Percentiles rank a stretch among this genome's conserved stretches.
Evolutionary conservation across 2,888 invertebrate genomes (phyloP).

Genomic region (Neria commutata): DNA sequence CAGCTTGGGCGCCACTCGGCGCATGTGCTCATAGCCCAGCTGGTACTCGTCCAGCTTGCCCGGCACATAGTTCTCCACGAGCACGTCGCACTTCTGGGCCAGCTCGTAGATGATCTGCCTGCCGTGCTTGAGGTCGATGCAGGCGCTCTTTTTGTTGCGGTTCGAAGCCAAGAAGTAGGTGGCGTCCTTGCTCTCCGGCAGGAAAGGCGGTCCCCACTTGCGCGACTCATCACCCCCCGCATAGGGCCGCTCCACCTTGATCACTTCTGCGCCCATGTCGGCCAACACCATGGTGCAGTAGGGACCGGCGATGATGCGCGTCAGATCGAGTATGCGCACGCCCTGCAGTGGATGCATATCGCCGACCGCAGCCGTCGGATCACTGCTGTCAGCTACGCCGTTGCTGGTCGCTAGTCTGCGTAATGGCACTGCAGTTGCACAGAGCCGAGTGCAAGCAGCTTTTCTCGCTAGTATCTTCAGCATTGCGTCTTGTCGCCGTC

Average conservation of each 20-base stretch:
- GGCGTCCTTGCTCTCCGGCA: constrained; percentile 69
- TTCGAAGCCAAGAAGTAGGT: constrained; percentile 89
- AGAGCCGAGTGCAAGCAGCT: too few relatives aligned
- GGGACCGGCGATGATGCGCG: constrained; percentile 91
- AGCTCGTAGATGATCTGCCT: constrained; percentile 77
- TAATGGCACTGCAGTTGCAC: too few relatives aligned
- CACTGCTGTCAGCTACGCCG: too few relatives aligned
- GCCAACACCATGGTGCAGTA: constrained; percentile 93
- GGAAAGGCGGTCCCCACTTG: constrained; percentile 92
- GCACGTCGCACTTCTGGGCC: constrained; percentile 79
- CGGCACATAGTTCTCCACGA: constrained; percentile 94
- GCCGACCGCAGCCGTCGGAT: too few relatives aligned
- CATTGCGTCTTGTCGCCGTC: too few relatives aligned
- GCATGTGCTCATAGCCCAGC: constrained; percentile 80
- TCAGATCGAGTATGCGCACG: constrained; percentile 78
- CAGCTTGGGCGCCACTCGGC: constrained; percentile 73
- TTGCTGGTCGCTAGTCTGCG: too few relatives aligned
- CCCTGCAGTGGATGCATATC: constrained; percentile 70
- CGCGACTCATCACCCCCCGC: constrained; percentile 88
- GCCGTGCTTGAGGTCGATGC: constrained; percentile 78
- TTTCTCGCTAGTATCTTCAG: too few relatives aligned
- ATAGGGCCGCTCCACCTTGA: constrained; percentile 87
- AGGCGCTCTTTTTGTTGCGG: constrained; percentile 92
- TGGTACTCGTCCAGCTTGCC: constrained; percentile 80
- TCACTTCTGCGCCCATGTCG: constrained; percentile 90